Conservation (phyloP, 2,888 invertebrate genomes). For the Arctia plantaginis region DNA sequence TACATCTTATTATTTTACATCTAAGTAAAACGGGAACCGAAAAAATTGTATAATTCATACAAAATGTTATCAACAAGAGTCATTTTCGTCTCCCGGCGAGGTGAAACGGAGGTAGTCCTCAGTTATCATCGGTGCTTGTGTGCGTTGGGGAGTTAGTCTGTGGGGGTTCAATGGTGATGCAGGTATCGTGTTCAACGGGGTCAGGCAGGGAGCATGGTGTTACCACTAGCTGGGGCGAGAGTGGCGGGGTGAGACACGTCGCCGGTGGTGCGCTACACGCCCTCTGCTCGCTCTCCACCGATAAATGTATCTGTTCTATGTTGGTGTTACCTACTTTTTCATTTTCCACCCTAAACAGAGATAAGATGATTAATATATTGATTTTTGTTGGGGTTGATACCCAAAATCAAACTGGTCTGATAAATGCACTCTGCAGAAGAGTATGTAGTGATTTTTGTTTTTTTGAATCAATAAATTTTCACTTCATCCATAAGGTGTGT, state of each 20-base stretch:
- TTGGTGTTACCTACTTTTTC: conserved; percentile 66
- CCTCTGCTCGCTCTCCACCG: conserved; percentile 64
- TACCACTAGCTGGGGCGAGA: conserved; percentile 44
- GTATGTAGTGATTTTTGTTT: not conserved
- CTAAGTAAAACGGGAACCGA: conserved; percentile 56
- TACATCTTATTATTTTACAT: conserved; percentile 30
- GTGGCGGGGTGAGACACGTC: conserved; percentile 36
- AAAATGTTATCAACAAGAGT: conserved; percentile 66
- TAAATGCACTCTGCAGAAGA: not conserved
- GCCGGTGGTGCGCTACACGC: conserved; percentile 72
- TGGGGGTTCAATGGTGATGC: conserved; percentile 66
- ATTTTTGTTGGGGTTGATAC: not conserved
- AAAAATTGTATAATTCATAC: conserved; percentile 71
- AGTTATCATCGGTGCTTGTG: conserved; percentile 49
- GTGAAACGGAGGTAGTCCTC: conserved; percentile 52
- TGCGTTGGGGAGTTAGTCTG: conserved; percentile 35
- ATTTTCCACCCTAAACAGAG: conserved; percentile 48
- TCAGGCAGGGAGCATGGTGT: conserved; percentile 44
- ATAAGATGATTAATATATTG: not conserved
- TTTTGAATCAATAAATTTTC: not conserved
- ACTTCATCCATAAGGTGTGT: not conserved
- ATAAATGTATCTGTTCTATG: conserved; percentile 67
- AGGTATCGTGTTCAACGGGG: conserved; percentile 58
- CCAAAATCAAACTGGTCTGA: not conserved
- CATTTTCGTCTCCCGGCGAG: conserved; percentile 31